Conservation (phyloP, 2,113 vertebrate species). For the Rhinichthys klamathensis region DNA sequence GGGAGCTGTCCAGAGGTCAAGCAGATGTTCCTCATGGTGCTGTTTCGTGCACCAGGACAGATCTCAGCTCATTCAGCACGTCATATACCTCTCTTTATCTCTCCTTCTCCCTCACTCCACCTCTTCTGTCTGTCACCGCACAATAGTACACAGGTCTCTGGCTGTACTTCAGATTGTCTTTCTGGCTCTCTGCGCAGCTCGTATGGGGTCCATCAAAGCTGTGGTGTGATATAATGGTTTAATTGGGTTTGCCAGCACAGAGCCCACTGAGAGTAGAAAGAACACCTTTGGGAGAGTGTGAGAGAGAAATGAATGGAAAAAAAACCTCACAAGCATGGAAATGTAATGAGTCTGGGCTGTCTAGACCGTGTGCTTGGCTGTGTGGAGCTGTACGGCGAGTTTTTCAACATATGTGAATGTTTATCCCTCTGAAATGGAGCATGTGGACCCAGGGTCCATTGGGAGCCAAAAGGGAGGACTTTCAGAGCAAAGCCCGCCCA, state of each 20-base stretch:
- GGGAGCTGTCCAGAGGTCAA: conserved; percentile 69
- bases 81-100: background rate
- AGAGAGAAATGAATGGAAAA: conserved; percentile 48
- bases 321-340: conserved; percentile 60
- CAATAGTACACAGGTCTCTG: background rate
- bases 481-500: conserved; percentile 3
- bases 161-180: conserved; percentile 5
- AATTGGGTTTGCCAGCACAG: conserved; percentile 59
- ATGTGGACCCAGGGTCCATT: conserved; percentile 58
- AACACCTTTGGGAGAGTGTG: conserved; percentile 51
- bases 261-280: conserved; percentile 47
- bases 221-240: conserved; percentile 59
- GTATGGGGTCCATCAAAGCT: conserved; percentile 31
- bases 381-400: conserved; percentile 53
- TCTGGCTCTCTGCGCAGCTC: conserved; percentile 4
- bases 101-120: conserved; percentile 7
- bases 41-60: background rate
- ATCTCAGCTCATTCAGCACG: background rate
- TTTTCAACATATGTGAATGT: conserved; percentile 73
- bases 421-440: conserved; percentile 72
- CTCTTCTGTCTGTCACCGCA: background rate
- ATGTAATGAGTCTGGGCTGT: conserved; percentile 63
- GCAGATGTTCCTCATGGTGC: conserved; percentile 67
- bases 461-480: conserved; percentile 62
- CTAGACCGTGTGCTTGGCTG: conserved; percentile 63